Conservation (phyloP, 2,797 vertebrate species). For the Kryptolebias ocellatus region DNA sequence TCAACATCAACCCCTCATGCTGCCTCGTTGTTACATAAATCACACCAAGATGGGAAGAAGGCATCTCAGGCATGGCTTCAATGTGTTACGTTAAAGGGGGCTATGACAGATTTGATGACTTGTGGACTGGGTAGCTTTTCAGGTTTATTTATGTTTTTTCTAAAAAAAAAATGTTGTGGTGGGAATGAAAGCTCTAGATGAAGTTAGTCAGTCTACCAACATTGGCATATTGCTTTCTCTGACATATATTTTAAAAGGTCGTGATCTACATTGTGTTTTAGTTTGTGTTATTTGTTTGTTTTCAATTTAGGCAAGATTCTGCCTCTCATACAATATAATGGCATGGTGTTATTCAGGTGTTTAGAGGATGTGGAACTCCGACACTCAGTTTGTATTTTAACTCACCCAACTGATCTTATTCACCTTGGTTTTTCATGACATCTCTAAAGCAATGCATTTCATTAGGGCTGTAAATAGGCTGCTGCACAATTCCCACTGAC, state of each 20-base stretch:
- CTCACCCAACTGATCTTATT: conserved; percentile 8
- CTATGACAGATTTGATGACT: no score
- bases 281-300: neutral
- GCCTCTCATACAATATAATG: neutral
- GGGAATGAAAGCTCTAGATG: no score
- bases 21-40: no score
- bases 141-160: no score
- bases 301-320: neutral
- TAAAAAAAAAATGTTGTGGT: no score
- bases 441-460: neutral
- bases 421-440: neutral
- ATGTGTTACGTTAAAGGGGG: no score
- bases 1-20: no score
- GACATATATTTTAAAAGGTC: neutral
- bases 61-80: no score
- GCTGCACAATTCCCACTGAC: conserved; percentile 16
- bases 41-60: no score
- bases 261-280: neutral
- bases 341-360: conserved; percentile 1
- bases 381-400: neutral
- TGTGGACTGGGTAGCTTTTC: no score
- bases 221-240: no score
- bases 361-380: neutral
- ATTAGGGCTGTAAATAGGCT: neutral
- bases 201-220: no score